Evolutionary conservation across 30 jellyfish, hydroid and myxozoan species (phyloP).

Genomic region (Calvadosia cruxmelitensis): DNA sequence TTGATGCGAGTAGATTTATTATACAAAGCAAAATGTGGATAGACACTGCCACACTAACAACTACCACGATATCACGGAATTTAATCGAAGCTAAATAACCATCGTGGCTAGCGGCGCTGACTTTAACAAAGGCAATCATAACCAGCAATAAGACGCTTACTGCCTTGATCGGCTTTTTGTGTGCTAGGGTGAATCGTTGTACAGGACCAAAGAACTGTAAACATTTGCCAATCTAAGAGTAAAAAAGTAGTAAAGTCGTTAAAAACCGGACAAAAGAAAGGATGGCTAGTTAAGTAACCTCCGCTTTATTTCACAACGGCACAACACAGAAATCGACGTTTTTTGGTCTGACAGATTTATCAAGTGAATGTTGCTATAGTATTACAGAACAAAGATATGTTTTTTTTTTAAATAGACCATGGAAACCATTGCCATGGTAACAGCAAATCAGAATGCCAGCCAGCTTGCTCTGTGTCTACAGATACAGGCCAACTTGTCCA

Average conservation of each 20-base stretch:
- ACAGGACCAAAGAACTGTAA: conserved; percentile 46
- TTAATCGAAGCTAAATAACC: conserved; percentile 55
- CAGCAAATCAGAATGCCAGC: too few species aligned
- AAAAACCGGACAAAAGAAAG: too few species aligned
- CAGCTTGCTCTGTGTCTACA: too few species aligned
- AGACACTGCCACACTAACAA: conserved; percentile 53
- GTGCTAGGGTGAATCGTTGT: conserved; percentile 18
- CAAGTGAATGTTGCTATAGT: too few species aligned
- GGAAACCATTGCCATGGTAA: too few species aligned
- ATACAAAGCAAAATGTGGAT: conserved; percentile 50
- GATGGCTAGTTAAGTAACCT: too few species aligned
- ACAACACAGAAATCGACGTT: too few species aligned
- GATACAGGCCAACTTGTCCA: too few species aligned
- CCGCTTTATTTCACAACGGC: too few species aligned
- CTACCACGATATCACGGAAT: conserved; percentile 17
- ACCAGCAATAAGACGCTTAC: conserved; percentile 47
- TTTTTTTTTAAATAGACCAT: too few species aligned
- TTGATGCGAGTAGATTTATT: conserved; percentile 40
- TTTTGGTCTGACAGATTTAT: too few species aligned
- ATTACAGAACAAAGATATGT: too few species aligned
- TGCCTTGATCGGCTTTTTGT: conserved; percentile 39
- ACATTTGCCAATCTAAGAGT: conserved; percentile 62
- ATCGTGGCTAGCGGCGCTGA: conserved; percentile 65
- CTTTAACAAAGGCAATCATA: conserved; percentile 52
- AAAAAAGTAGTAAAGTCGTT: conserved; percentile 2